These are phyloP conservation scores for Paralinhomoeus sp. DNA, from an alignment of 2,888 invertebrate genomes.

Conservation along the genomic window DNA sequence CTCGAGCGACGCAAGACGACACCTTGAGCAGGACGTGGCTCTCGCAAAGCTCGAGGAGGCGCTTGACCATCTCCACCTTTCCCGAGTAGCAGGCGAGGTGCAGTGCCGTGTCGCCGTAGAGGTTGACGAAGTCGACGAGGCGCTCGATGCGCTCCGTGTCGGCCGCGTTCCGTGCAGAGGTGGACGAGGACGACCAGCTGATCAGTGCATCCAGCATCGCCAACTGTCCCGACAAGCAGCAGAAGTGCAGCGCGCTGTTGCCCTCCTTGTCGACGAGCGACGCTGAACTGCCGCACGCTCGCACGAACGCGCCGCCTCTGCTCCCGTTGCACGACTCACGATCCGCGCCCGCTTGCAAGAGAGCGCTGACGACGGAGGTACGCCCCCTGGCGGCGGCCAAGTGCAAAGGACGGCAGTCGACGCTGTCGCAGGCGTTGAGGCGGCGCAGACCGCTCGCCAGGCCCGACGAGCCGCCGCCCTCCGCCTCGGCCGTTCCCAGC, in stretches of 20 bases:
- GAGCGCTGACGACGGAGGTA: constrained; percentile 24
- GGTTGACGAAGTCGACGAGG: constrained; percentile 20
- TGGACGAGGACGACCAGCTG: background rate
- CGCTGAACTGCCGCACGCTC: too few species aligned
- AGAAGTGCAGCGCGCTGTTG: constrained; percentile 30
- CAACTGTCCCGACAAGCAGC: constrained; percentile 29
- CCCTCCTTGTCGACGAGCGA: constrained; percentile 30
- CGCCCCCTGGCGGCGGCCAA: constrained; percentile 28
- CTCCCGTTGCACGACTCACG: constrained; percentile 18
- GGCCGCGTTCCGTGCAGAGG: background rate
- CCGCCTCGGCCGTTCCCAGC: constrained; percentile 24
- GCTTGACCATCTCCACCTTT: constrained; percentile 27
- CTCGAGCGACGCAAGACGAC: too few species aligned
- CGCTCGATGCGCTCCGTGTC: background rate
- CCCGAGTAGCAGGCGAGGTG: constrained; percentile 26
- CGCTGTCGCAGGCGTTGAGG: constrained; percentile 16
- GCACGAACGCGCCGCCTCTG: too few species aligned
- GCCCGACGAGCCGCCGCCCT: constrained; percentile 10
- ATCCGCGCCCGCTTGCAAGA: constrained; percentile 28
- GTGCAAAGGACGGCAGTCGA: constrained; percentile 30
- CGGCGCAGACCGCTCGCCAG: too few species aligned
- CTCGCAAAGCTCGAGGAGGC: constrained; percentile 23
- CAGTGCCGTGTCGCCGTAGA: constrained; percentile 31
- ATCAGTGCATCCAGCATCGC: constrained; percentile 27
- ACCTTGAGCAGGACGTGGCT: constrained; percentile 4